Conservation (phyloP, 2,888 invertebrate genomes). For the Rhimphoctona megacephalus region DNA sequence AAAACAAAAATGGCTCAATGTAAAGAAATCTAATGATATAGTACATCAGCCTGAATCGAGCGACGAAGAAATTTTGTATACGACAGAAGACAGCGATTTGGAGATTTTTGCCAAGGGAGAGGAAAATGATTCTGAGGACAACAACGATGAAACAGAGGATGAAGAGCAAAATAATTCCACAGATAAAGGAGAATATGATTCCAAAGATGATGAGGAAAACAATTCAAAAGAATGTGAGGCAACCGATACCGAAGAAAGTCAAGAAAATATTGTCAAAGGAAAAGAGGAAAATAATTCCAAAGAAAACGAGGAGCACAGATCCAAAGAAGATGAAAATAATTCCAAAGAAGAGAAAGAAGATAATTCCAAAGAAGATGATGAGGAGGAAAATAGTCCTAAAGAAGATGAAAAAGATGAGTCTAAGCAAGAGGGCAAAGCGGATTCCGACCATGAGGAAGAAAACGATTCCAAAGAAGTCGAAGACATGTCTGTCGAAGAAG, state of each 20-base stretch:
- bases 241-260: neutral
- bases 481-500: neutral
- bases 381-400: neutral
- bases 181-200: neutral
- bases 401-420: neutral
- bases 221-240: neutral
- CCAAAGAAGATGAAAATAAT: neutral
- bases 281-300: neutral
- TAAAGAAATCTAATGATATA: neutral
- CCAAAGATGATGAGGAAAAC: neutral
- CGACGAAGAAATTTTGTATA: neutral
- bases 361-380: neutral
- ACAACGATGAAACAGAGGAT: neutral
- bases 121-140: neutral
- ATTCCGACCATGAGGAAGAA: neutral
- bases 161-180: neutral
- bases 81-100: neutral
- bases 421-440: neutral
- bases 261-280: neutral
- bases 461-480: conserved; percentile 1
- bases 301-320: neutral
- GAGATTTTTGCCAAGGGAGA: neutral
- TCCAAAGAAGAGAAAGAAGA: neutral
- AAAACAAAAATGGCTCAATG: neutral
- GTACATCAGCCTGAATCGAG: neutral